Base-by-base conservation (phyloP, 2,797 vertebrate genomes). In the Notolepis coatsorum region DNA sequence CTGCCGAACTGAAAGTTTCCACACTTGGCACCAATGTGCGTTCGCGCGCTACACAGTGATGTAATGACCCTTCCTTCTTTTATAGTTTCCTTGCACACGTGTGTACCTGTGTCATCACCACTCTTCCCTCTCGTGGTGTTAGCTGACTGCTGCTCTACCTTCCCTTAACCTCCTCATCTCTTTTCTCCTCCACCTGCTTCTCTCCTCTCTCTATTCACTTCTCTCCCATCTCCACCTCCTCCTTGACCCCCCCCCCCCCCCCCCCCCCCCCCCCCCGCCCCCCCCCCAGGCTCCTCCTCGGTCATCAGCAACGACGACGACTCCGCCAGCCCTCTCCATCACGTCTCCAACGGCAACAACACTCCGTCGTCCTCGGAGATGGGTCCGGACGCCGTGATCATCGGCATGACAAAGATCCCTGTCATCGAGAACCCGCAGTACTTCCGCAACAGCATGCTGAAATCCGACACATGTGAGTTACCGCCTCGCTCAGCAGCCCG, bases 371-470 rank as follows among this genome's bases (percentile, higher is more conserved):
- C 97, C 81, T 98, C 96, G 1, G 98, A 99, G 86, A 97, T 97
- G n/a, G 97, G 96, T 70, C 96, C 95, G 50, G 98, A 99, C 43
- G 94, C 97, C 8, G 97, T 99, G 86, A 96, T 99, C 82, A 99
- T 99, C 68, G 97, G 98, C 69, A 98, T 99, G 98, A 99, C 96
- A 37, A 98, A 98, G 93, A 99, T 99, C 81, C 98, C 98, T 1
- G 96, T 99, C 82, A 99, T 99, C 21, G 97, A 99, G 94, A 99
- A 99, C 90, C 97, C 96, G 0, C 98, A 99, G 86, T 99, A 99
- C 89, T 99, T 99, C 90, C 96, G 96, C 71, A 97, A 97, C 85
- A 96, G 94, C 82, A 93, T 98, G 73, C 94, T 98, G 88, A 98
- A 99, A 92, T 92, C 96, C 31, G 95, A 98, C 88, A 98, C 96